phyloP scores from a whole-genome alignment of 1,140 invertebrate genomes.

The Lasioglossum albipes region DNA sequence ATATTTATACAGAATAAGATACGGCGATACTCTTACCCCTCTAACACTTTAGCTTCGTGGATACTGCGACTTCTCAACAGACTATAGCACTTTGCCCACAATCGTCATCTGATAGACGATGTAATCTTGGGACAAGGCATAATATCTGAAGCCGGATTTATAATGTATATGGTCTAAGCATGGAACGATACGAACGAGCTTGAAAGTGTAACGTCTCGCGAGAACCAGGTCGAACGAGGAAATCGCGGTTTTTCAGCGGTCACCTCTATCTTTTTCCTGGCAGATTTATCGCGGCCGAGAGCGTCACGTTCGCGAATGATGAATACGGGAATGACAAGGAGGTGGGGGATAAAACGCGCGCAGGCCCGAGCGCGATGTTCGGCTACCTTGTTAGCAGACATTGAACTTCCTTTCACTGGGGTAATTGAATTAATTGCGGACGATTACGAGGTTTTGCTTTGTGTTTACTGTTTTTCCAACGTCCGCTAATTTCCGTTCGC shows the following conservation, averaged over 20 bases:
- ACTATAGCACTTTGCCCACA: too few species aligned
- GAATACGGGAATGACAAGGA: background rate
- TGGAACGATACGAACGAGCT: background rate
- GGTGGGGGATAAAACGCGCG: background rate
- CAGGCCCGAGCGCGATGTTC: background rate
- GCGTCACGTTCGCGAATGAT: background rate
- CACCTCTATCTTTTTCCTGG: slow-evolving; percentile 11
- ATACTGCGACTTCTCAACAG: too few species aligned
- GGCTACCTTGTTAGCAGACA: slow-evolving; percentile 32
- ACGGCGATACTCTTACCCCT: too few species aligned
- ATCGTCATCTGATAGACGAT: too few species aligned
- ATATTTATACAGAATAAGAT: too few species aligned
- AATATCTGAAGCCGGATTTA: too few species aligned
- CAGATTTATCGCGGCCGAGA: slow-evolving; percentile 21
- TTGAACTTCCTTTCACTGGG: slow-evolving; percentile 47
- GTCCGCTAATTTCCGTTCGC: background rate
- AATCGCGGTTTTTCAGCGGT: background rate
- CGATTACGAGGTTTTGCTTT: slow-evolving; percentile 32
- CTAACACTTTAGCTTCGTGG: too few species aligned
- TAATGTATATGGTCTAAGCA: background rate
- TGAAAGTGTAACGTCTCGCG: background rate
- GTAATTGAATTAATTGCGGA: slow-evolving; percentile 47
- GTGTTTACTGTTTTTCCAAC: slow-evolving; percentile 9
- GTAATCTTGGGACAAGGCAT: too few species aligned
- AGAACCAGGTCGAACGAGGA: slow-evolving; percentile 29